phyloP scores from a whole-genome alignment of 2,113 vertebrate species.

The Puntigrus tetrazona region DNA sequence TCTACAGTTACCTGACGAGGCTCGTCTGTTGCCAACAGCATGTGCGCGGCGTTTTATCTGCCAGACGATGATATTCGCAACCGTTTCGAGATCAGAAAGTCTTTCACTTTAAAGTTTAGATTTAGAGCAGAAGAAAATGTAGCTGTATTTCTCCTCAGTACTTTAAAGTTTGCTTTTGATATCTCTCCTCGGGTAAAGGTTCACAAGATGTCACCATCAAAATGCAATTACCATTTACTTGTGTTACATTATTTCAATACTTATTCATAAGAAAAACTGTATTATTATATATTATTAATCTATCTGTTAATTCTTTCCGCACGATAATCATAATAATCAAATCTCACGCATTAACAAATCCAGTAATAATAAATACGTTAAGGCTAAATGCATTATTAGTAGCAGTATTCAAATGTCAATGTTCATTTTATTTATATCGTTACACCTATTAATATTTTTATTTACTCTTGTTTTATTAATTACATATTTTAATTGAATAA shows the following conservation, averaged over 20 bases:
- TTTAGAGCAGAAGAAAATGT: neutral
- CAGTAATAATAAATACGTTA: neutral
- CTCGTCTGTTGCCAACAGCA: slow-evolving; percentile 3
- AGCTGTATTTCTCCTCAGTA: neutral
- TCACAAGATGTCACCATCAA: no score
- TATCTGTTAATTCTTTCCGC: no score
- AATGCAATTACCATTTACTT: no score
- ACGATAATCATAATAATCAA: no score
- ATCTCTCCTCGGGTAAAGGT: no score
- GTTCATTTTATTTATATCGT: neutral
- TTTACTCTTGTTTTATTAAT: neutral
- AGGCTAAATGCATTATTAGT: neutral
- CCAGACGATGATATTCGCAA: neutral
- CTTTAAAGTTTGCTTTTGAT: neutral
- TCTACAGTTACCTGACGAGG: neutral
- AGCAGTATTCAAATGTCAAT: no score
- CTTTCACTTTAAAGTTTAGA: neutral
- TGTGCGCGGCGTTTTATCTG: neutral
- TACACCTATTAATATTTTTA: neutral
- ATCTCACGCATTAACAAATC: no score
- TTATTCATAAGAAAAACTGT: no score
- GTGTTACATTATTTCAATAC: no score
- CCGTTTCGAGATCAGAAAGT: neutral
- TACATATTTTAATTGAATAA: neutral
- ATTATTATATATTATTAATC: no score